Conservation (phyloP, 2,888 invertebrate species). For the Bombyx huttoni region DNA sequence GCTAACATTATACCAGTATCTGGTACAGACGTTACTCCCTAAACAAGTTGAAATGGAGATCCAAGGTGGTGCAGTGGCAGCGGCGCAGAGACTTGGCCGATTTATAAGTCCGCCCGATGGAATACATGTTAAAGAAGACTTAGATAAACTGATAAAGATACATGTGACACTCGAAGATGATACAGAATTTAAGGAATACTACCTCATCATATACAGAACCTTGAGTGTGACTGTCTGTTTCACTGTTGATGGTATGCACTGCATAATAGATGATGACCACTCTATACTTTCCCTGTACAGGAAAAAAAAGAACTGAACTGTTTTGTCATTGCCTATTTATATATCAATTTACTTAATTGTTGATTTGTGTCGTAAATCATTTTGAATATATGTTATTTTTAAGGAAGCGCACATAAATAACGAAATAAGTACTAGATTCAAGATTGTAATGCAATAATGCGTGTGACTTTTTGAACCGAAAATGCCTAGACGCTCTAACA, state of each 20-base stretch:
- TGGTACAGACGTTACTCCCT: slow-evolving; percentile 84
- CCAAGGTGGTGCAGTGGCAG: slow-evolving; percentile 76
- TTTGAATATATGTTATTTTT: no score
- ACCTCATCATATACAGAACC: slow-evolving; percentile 87
- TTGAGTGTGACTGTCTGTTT: slow-evolving; percentile 89
- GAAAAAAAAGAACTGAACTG: no score
- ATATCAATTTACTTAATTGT: no score
- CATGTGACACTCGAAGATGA: slow-evolving; percentile 75
- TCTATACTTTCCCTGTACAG: no score
- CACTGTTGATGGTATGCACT: slow-evolving; percentile 80
- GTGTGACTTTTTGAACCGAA: no score
- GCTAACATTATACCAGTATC: slow-evolving; percentile 90
- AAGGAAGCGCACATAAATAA: no score
- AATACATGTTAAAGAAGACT: slow-evolving; percentile 47
- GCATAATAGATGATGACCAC: no score
- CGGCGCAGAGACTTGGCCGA: slow-evolving; percentile 59
- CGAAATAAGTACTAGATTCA: no score
- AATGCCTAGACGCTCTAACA: no score
- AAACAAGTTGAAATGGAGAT: slow-evolving; percentile 80
- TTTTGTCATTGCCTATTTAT: no score
- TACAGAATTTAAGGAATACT: slow-evolving; percentile 73
- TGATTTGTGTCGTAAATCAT: no score
- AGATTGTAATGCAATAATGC: no score
- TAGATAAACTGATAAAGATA: slow-evolving; percentile 79
- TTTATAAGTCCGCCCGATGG: slow-evolving; percentile 60